Percentiles rank a stretch among this genome's conserved stretches.
These are phyloP conservation scores for Ptychadena robeensis DNA, from an alignment of 2,797 vertebrate species.

Conservation along the genomic window DNA sequence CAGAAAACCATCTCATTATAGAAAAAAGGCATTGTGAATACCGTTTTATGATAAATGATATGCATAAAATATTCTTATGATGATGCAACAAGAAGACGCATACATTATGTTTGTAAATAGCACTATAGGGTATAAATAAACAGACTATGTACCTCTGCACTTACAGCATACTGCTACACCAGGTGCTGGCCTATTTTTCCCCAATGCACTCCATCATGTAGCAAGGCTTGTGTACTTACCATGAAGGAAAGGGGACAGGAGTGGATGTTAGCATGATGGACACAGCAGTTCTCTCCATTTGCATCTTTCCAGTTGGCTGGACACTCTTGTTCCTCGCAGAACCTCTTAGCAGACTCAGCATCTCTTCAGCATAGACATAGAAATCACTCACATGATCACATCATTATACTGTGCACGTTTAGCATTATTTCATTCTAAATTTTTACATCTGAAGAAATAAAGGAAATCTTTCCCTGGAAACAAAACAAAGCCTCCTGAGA, in stretches of 20 bases:
- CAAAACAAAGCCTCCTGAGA: neutral
- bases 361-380: constrained; percentile 63
- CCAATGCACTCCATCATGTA: neutral
- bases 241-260: constrained; percentile 83
- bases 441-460: neutral
- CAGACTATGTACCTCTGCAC: neutral
- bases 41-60: neutral
- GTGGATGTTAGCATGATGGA: constrained; percentile 86
- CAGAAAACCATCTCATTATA: neutral
- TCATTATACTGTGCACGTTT: neutral
- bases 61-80: neutral
- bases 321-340: constrained; percentile 83
- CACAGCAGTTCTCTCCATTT: constrained; percentile 82
- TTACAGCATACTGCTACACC: neutral
- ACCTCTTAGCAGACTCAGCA: constrained; percentile 74
- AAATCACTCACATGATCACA: neutral
- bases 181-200: constrained; percentile 8
- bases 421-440: neutral
- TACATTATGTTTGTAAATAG: neutral
- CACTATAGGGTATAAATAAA: neutral
- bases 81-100: neutral
- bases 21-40: neutral
- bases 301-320: constrained; percentile 83
- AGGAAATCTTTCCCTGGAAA: neutral
- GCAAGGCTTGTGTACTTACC: constrained; percentile 66